These are phyloP conservation scores for Luffia ferchaultella DNA, from an alignment of 2,888 invertebrate genomes.

Conservation along the genomic window DNA sequence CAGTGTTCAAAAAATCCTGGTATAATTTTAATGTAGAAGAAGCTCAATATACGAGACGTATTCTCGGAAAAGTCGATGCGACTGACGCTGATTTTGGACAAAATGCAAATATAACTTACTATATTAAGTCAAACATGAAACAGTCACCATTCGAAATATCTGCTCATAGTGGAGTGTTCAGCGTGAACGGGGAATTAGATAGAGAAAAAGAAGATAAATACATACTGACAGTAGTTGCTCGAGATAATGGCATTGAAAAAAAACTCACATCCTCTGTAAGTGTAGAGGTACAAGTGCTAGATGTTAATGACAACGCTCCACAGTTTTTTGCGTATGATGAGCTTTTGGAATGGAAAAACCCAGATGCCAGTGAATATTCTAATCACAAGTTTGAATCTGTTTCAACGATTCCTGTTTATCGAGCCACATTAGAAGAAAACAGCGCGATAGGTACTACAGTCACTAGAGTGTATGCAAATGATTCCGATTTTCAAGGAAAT, in stretches of 20 bases:
- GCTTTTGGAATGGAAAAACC: conserved; percentile 51
- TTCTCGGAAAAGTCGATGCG: conserved; percentile 80
- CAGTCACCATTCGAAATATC: conserved; percentile 75
- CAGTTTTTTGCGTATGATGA: conserved; percentile 82
- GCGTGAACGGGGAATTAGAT: conserved; percentile 79
- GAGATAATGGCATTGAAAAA: conserved; percentile 72
- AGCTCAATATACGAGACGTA: conserved; percentile 74
- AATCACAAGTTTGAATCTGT: conserved; percentile 63
- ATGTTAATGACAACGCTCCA: conserved; percentile 86
- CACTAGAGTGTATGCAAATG: conserved; percentile 81
- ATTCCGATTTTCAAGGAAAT: conserved; percentile 84
- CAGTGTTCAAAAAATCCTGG: conserved; percentile 82
- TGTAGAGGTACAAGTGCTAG: conserved; percentile 82
- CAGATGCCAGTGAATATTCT: conserved; percentile 48
- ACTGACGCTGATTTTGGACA: conserved; percentile 81
- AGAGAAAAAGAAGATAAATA: conserved; percentile 77
- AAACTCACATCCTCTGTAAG: conserved; percentile 76
- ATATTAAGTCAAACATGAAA: conserved; percentile 54
- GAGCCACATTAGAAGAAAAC: conserved; percentile 78
- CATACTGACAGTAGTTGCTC: conserved; percentile 75
- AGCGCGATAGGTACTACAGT: conserved; percentile 78
- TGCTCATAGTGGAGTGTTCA: conserved; percentile 72
- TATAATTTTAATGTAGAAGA: conserved; percentile 85
- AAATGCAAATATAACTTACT: conserved; percentile 81
- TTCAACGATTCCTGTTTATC: conserved; percentile 75